These are phyloP conservation scores for Gorsachius goisagi DNA, from an alignment of 2,113 vertebrate species.

Conservation along the genomic window DNA sequence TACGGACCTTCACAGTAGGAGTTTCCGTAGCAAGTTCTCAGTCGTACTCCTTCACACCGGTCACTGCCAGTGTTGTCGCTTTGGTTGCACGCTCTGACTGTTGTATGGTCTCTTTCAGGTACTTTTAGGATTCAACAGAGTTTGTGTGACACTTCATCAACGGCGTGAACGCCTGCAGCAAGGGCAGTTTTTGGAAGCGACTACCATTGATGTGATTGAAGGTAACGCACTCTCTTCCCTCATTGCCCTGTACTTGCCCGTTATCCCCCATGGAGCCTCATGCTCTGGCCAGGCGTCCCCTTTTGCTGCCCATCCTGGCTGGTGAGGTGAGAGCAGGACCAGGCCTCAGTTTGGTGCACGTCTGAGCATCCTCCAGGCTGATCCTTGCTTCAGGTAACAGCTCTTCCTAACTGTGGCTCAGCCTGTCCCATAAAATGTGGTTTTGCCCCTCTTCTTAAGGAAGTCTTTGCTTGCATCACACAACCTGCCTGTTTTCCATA, in stretches of 20 bases:
- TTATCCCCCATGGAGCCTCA: not conserved
- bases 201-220: constrained; percentile 55
- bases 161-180: not conserved
- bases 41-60: not conserved
- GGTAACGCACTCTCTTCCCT: constrained; percentile 2
- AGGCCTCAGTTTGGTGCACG: not conserved
- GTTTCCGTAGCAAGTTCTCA: not conserved
- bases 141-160: not conserved
- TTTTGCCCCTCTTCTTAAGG: not conserved
- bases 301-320: not conserved
- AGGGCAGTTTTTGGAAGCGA: not conserved
- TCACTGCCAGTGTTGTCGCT: not conserved
- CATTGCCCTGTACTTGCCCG: not conserved
- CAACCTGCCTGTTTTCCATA: not conserved
- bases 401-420: not conserved
- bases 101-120: constrained; percentile 25
- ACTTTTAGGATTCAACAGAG: not conserved
- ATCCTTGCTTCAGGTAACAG: not conserved
- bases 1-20: not conserved
- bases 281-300: fast-evolving
- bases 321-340: not conserved
- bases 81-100: not conserved
- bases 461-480: not conserved
- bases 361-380: not conserved
- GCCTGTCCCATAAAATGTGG: not conserved